These are phyloP conservation scores for Acrocephalus kingi DNA, from an alignment of 2,113 vertebrate species.

Conservation along the genomic window DNA sequence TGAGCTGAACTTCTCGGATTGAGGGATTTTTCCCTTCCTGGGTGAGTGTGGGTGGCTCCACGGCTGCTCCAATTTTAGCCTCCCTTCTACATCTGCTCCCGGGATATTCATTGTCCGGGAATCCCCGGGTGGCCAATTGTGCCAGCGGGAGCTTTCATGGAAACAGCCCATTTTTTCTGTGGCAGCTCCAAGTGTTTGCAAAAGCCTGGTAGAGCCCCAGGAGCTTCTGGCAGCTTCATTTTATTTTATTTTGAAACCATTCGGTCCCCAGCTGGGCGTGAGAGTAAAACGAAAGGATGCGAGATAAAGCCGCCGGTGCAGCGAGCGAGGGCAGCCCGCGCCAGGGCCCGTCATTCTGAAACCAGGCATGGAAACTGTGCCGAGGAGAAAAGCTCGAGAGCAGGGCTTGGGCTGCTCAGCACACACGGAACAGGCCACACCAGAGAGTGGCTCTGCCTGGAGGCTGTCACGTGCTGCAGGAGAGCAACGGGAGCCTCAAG, in stretches of 20 bases:
- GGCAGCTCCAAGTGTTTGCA: not conserved
- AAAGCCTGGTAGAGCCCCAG: not conserved
- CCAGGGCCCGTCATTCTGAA: slow-evolving; percentile 67
- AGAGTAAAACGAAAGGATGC: slow-evolving; percentile 33
- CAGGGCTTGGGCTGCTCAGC: not conserved
- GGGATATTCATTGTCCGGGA: not conserved
- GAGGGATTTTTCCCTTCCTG: not conserved
- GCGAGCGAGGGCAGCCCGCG: not conserved
- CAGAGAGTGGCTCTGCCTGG: not conserved
- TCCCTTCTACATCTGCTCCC: not conserved
- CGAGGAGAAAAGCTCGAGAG: slow-evolving; percentile 7
- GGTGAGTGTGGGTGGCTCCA: not conserved
- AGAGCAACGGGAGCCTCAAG: not conserved
- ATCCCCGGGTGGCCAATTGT: not conserved
- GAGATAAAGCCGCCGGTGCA: not conserved
- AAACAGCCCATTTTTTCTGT: not conserved
- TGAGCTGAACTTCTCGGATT: not conserved
- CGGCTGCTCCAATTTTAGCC: slow-evolving; percentile 11
- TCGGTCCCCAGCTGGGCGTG: slow-evolving; percentile 7
- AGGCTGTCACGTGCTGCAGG: not conserved
- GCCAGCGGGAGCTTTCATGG: not conserved
- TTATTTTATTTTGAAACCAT: not conserved
- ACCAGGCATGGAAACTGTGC: slow-evolving; percentile 68
- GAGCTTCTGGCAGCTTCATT: not conserved
- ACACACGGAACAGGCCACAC: not conserved